Evolutionary conservation across 2,113 vertebrate genomes (phyloP).

Genomic region (Dendropsophus ebraccatus): DNA sequence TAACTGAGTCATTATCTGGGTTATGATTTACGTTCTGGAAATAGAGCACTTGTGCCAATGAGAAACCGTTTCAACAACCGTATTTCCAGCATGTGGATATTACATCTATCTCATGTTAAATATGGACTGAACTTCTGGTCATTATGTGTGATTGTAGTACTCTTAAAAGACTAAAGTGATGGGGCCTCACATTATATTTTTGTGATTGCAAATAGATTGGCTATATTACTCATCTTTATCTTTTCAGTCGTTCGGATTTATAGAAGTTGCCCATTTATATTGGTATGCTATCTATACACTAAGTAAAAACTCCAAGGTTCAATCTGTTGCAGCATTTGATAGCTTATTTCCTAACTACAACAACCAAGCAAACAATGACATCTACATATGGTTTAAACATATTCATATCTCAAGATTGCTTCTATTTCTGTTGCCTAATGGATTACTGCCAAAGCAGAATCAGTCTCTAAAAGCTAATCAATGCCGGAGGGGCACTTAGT

Average conservation of each 20-base stretch:
- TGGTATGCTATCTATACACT: not conserved
- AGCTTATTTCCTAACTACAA: not conserved
- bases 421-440: not conserved
- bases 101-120: constrained; percentile 47
- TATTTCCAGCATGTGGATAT: constrained; percentile 5
- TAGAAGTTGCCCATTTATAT: not conserved
- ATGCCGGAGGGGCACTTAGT: not conserved
- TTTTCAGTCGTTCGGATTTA: not conserved
- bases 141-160: constrained; percentile 37
- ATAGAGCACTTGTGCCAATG: constrained; percentile 40
- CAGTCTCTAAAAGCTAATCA: not conserved
- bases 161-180: constrained; percentile 11
- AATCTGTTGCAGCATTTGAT: not conserved
- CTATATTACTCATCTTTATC: not conserved
- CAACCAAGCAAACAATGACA: not conserved
- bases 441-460: not conserved
- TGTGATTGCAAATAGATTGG: constrained; percentile 17
- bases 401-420: not conserved
- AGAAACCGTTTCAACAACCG: constrained; percentile 40
- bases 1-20: constrained; percentile 39
- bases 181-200: constrained; percentile 34
- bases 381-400: not conserved
- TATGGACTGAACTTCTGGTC: constrained; percentile 31
- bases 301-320: not conserved
- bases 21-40: constrained; percentile 41